A percentile compares a stretch with the other conserved stretches of the same genome.
Evolutionary conservation across 1,140 invertebrate species (phyloP).

Genomic region (Penaeus vannamei): DNA sequence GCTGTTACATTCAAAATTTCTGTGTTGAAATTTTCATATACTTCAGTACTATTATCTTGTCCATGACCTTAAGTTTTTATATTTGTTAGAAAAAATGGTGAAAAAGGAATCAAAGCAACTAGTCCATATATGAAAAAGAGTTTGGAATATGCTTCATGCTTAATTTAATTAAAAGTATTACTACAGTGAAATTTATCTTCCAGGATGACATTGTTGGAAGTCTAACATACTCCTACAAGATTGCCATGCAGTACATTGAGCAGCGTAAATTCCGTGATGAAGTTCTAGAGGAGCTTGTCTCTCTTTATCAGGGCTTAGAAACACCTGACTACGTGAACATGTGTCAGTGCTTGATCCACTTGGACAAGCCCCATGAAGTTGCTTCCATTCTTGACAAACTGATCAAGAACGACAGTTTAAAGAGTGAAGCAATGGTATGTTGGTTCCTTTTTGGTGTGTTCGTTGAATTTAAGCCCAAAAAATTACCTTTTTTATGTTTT

Average conservation of each 20-base stretch:
- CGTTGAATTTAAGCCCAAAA: conserved; percentile 21
- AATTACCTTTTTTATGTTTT: background rate
- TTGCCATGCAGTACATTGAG: conserved; percentile 95
- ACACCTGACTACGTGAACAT: conserved; percentile 75
- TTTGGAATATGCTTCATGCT: too few relatives aligned
- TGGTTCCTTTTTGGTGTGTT: conserved; percentile 72
- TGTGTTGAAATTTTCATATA: too few relatives aligned
- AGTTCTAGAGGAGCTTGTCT: conserved; percentile 90
- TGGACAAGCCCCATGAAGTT: conserved; percentile 93
- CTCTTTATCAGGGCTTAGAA: conserved; percentile 82
- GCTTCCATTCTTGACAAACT: conserved; percentile 93
- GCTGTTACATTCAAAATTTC: too few relatives aligned
- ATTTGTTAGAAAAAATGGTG: too few relatives aligned
- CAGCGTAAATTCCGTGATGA: conserved; percentile 92
- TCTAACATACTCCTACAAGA: conserved; percentile 95
- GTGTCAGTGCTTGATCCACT: conserved; percentile 95
- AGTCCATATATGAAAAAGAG: too few relatives aligned
- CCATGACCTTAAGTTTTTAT: too few relatives aligned
- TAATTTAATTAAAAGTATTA: background rate
- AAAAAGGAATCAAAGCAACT: too few relatives aligned
- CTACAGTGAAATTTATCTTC: conserved; percentile 49
- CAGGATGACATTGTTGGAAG: conserved; percentile 89
- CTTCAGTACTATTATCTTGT: too few relatives aligned
- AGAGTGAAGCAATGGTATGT: conserved; percentile 66
- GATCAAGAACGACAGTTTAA: conserved; percentile 75